Evolutionary conservation across 1,140 invertebrate genomes (phyloP).

Genomic region (Pinna nobilis): DNA sequence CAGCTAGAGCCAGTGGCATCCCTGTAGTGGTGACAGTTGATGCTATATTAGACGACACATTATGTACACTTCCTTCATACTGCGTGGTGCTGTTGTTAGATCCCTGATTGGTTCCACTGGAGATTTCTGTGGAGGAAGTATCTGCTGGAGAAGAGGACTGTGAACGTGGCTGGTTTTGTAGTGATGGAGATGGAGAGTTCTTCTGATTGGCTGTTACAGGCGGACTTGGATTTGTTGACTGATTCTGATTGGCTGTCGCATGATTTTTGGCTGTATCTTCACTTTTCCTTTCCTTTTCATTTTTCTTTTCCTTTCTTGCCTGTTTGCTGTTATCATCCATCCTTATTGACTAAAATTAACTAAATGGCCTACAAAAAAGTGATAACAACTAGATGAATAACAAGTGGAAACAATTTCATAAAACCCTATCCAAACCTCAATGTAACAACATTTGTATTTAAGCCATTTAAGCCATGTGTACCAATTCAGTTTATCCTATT

Average conservation of each 20-base stretch:
- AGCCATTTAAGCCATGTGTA: too few species aligned
- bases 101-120: background rate
- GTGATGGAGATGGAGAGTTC: background rate
- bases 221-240: conserved; percentile 5
- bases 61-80: background rate
- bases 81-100: background rate
- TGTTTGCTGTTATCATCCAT: conserved; percentile 23
- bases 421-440: too few species aligned
- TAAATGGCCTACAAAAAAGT: too few species aligned
- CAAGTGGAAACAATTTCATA: too few species aligned
- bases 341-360: too few species aligned
- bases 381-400: too few species aligned
- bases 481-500: too few species aligned
- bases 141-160: background rate
- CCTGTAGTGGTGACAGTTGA: conserved; percentile 1
- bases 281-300: background rate
- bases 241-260: background rate
- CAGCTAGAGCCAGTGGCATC: conserved; percentile 16
- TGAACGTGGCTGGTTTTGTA: background rate
- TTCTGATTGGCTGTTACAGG: conserved; percentile 3
- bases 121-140: background rate
- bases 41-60: background rate
- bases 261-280: conserved; percentile 17
- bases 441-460: too few species aligned
- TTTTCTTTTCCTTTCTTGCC: conserved; percentile 1